phyloP scores from a whole-genome alignment of 2,113 vertebrate species.

The Oxyura jamaicensis region DNA sequence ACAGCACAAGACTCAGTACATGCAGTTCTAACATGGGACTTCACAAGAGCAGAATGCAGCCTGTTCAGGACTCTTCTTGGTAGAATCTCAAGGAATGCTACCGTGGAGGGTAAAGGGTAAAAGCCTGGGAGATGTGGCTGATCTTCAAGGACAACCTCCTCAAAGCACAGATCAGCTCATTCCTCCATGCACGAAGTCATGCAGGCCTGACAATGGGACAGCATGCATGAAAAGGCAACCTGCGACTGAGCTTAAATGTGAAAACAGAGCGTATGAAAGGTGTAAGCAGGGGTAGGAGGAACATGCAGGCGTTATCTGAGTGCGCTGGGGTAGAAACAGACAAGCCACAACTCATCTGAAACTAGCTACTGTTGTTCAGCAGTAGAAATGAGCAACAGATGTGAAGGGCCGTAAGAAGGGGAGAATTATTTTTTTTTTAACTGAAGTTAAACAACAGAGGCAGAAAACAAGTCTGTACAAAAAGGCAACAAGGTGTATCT shows the following conservation, averaged over 20 bases:
- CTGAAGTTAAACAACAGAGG: not conserved
- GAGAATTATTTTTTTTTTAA: not conserved
- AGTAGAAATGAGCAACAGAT: not conserved
- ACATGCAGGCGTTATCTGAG: not conserved
- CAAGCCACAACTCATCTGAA: not conserved
- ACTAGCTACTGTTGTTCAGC: not conserved
- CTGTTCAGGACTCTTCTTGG: not conserved
- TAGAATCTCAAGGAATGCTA: not conserved
- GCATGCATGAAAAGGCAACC: not conserved
- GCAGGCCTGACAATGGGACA: not conserved
- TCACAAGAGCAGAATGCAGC: not conserved
- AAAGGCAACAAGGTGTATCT: not conserved
- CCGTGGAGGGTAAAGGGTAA: accelerated
- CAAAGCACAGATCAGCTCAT: not conserved
- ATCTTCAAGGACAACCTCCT: not conserved
- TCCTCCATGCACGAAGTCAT: not conserved
- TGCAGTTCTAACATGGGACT: not conserved
- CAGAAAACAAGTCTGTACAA: not conserved
- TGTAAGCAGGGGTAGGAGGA: not conserved
- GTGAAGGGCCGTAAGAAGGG: accelerated
- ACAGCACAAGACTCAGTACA: not conserved
- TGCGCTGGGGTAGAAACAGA: not conserved
- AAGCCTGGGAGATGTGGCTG: not conserved
- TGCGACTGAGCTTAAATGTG: not conserved
- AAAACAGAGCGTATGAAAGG: not conserved